phyloP scores from a whole-genome alignment of 2,888 invertebrate species.

The Aspidiotus rigidus region DNA sequence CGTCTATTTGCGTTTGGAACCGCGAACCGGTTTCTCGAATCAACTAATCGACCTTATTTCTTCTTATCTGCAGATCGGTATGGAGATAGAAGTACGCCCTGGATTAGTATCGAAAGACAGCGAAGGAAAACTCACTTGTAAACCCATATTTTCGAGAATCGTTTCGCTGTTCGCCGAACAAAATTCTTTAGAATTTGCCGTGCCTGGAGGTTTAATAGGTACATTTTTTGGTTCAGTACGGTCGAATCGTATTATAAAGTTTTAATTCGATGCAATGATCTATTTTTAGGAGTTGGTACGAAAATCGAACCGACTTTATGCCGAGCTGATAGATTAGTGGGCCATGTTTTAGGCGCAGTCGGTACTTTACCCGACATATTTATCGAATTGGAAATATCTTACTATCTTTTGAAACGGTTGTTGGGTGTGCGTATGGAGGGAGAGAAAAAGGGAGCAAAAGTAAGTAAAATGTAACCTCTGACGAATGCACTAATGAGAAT shows the following conservation, averaged over 20 bases:
- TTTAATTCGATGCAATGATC: neutral
- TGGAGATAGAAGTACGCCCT: constrained; percentile 97
- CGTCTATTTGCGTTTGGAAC: neutral
- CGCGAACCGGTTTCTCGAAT: too few relatives aligned
- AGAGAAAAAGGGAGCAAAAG: constrained; percentile 97
- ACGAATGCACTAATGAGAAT: too few relatives aligned
- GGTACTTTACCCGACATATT: constrained; percentile 94
- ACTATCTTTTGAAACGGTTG: constrained; percentile 87
- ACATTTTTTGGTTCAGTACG: constrained; percentile 34
- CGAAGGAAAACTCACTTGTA: constrained; percentile 90
- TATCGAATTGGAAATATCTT: constrained; percentile 95
- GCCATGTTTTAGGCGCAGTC: constrained; percentile 91
- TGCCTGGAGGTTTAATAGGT: constrained; percentile 97
- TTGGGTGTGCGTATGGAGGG: constrained; percentile 97
- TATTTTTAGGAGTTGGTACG: constrained; percentile 72
- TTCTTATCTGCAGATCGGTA: constrained; percentile 60
- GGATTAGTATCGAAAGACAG: constrained; percentile 94
- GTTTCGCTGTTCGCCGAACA: constrained; percentile 96
- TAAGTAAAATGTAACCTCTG: constrained; percentile 39
- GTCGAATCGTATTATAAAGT: neutral
- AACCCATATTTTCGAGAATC: constrained; percentile 92
- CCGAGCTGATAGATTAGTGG: constrained; percentile 95
- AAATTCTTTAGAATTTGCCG: constrained; percentile 96
- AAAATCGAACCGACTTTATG: constrained; percentile 98
- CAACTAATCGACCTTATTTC: neutral